Percentiles rank a stretch among this genome's conserved stretches.
phyloP scores from a whole-genome alignment of 2,113 vertebrate species.

The Pygoscelis antarcticus region DNA sequence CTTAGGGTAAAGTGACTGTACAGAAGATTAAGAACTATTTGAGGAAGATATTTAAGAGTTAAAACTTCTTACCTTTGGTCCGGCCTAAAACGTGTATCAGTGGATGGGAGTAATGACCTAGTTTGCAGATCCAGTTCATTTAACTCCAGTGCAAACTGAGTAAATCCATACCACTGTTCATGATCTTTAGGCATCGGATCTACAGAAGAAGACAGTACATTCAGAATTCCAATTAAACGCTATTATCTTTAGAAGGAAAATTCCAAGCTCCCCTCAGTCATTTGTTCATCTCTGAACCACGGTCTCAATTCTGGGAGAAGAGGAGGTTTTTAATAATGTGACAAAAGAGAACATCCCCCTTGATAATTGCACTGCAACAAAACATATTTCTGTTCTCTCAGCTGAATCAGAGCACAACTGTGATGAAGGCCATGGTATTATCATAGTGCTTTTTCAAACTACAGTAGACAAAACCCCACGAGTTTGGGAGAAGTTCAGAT shows the following conservation, averaged over 20 bases:
- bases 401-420: not conserved
- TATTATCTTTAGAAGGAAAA: not conserved
- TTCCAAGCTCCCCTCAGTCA: not conserved
- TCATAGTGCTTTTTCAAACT: not conserved
- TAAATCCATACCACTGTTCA: slow-evolving; percentile 96
- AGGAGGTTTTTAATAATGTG: not conserved
- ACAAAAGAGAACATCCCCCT: not conserved
- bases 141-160: slow-evolving; percentile 92
- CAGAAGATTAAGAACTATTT: not conserved
- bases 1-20: not conserved
- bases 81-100: slow-evolving; percentile 91
- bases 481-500: not conserved
- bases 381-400: not conserved
- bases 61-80: slow-evolving; percentile 88
- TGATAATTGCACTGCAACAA: not conserved
- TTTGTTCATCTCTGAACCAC: not conserved
- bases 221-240: not conserved
- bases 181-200: slow-evolving; percentile 88
- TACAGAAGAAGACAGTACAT: slow-evolving; percentile 58
- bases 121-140: slow-evolving; percentile 86
- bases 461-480: not conserved
- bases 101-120: slow-evolving; percentile 84
- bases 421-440: not conserved
- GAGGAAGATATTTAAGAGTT: not conserved
- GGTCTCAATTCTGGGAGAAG: not conserved